Evolutionary conservation across 2,113 vertebrate genomes (phyloP).

Genomic region (Microtus pennsylvanicus): DNA sequence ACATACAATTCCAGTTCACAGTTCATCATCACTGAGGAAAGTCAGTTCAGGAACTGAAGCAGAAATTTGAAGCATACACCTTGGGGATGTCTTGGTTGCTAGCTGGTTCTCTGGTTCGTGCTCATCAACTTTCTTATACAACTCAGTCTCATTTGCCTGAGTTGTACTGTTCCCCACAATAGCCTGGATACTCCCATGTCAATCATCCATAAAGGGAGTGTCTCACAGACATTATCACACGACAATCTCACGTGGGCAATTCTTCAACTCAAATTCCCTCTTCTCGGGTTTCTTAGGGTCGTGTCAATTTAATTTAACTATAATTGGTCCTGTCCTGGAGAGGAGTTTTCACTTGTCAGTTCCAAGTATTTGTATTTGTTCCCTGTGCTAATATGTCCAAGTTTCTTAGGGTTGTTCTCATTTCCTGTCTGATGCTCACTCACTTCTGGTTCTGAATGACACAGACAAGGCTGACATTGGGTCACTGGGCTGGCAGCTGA

Average conservation of each 20-base stretch:
- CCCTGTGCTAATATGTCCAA: neutral
- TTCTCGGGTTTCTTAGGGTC: neutral
- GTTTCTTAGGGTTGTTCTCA: neutral
- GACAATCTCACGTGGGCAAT: too few species aligned
- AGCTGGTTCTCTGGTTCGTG: too few species aligned
- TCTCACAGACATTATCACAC: neutral
- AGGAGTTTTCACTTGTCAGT: neutral
- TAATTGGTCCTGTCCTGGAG: neutral
- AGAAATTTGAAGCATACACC: neutral
- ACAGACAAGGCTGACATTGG: neutral
- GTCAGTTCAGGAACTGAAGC: neutral
- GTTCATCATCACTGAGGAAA: neutral
- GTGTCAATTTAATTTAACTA: neutral
- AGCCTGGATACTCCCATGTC: neutral
- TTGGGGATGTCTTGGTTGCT: neutral
- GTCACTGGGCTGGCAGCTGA: accelerated
- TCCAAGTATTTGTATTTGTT: neutral
- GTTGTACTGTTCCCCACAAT: too few species aligned
- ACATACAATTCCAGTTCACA: neutral
- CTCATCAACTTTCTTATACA: neutral
- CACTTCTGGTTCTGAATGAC: neutral
- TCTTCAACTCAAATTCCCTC: neutral
- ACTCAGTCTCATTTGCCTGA: neutral
- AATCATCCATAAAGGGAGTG: neutral
- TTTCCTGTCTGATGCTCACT: neutral